Percentiles rank a stretch among this genome's conserved stretches.
Evolutionary conservation across 1,140 invertebrate species (phyloP).

Genomic region (Polypedilum vanderplanki): DNA sequence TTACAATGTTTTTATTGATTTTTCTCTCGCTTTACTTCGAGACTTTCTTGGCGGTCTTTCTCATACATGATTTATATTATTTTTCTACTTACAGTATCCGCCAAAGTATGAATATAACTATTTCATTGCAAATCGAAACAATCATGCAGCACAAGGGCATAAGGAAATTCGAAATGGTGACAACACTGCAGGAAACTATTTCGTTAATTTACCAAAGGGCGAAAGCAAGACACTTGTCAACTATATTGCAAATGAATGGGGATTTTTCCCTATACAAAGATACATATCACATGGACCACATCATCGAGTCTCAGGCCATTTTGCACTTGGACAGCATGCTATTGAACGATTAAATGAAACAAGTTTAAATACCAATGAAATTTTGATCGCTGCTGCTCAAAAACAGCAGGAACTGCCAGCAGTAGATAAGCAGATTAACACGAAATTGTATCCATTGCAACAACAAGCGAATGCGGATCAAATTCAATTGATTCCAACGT

Average conservation of each 20-base stretch:
- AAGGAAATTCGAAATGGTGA: constrained; percentile 48
- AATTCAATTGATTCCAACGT: not conserved
- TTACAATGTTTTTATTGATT: not conserved
- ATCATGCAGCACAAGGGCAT: constrained; percentile 49
- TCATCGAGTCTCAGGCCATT: constrained; percentile 43
- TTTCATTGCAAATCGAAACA: constrained; percentile 44
- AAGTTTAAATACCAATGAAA: constrained; percentile 13
- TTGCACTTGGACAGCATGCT: constrained; percentile 51
- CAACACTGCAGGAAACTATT: constrained; percentile 48
- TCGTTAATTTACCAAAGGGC: constrained; percentile 44
- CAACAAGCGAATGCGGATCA: not conserved
- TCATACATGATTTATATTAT: constrained; percentile 23
- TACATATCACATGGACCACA: constrained; percentile 39
- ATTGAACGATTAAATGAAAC: constrained; percentile 45
- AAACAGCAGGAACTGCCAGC: not conserved
- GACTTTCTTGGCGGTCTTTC: not conserved
- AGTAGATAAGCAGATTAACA: not conserved
- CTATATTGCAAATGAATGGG: constrained; percentile 55
- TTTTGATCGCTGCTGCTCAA: constrained; percentile 30
- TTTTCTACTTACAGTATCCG: constrained; percentile 43
- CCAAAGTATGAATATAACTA: constrained; percentile 50
- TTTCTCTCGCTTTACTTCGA: not conserved
- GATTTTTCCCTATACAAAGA: constrained; percentile 55
- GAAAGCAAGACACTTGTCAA: constrained; percentile 46
- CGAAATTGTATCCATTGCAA: not conserved